Percentiles rank a stretch among this genome's conserved stretches.
Evolutionary conservation across 92 coral and sea anemone genomes (phyloP).

Genomic region (Pocillopora grandis): DNA sequence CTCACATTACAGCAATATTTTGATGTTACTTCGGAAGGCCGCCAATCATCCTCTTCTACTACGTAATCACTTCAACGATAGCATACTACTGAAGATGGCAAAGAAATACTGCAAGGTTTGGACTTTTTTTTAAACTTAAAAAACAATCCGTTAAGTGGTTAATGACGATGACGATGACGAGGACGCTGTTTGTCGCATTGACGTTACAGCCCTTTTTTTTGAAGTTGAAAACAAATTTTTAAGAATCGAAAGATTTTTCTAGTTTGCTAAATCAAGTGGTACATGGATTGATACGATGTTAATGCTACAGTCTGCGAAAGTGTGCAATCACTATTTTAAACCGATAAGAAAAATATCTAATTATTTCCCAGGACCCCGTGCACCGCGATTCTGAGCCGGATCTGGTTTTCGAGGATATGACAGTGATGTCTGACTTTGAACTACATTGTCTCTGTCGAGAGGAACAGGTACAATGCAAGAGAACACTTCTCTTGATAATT

Average conservation of each 20-base stretch:
- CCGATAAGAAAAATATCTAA: too few relatives aligned
- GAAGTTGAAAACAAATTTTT: too few relatives aligned
- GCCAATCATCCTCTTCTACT: slow-evolving; percentile 89
- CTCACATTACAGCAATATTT: slow-evolving; percentile 53
- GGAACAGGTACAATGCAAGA: slow-evolving; percentile 54
- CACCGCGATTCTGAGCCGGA: slow-evolving; percentile 88
- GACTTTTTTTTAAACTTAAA: background rate
- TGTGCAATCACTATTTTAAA: background rate
- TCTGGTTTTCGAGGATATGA: slow-evolving; percentile 96
- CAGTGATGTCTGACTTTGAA: slow-evolving; percentile 98
- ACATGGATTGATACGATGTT: background rate
- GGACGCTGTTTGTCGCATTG: too few relatives aligned
- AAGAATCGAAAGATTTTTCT: too few relatives aligned
- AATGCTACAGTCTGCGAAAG: background rate
- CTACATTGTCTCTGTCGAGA: slow-evolving; percentile 77
- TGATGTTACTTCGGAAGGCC: slow-evolving; percentile 81
- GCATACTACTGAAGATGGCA: slow-evolving; percentile 77
- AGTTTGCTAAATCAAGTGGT: too few relatives aligned
- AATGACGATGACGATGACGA: too few relatives aligned
- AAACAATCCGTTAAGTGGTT: too few relatives aligned
- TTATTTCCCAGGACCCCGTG: slow-evolving; percentile 62
- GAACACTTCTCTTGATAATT: background rate
- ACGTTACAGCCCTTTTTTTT: too few relatives aligned
- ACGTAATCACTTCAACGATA: slow-evolving; percentile 67
- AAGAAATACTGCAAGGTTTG: slow-evolving; percentile 86